Evolutionary conservation across 2,888 invertebrate species (phyloP), one percentile per base, ranked within the genome.

Genomic region (Trachelus iudaicus): DNA sequence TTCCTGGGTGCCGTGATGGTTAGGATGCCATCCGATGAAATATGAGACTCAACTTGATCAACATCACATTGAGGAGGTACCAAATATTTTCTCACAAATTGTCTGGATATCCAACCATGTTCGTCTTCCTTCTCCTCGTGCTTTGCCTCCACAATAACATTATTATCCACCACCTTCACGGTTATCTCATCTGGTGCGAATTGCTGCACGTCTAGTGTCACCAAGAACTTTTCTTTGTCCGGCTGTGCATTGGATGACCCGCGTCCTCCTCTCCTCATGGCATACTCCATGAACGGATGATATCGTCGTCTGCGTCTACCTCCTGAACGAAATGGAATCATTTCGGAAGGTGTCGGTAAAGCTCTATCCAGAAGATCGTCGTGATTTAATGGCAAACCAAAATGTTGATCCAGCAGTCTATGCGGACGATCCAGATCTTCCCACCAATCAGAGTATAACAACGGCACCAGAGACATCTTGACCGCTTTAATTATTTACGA

Each of bases 401-500:
- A 34, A 90, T 89, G 84, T 89, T 93, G 2, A 93, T 92, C 75
- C 92, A 92, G 81, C 94, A 96, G 93, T 75, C 96, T 93, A 82
- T 95, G 93, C 35, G 88, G 87, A 86, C 91, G 87, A 73, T 93
- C 95, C 90, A 94, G 94, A 87, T 96, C 96, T 89, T 96, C 95
- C 96, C 96, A 96, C 96, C 96, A 96, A 90, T 96, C 96, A 82
- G 96, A 95, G 92, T 95, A 96, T 92, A 95, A 93, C 91, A 96
- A 93, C 81, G 96, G 96, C 84, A 96, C 95, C 92, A 95, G 93
- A 89, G 96, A 96, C 96, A 96, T 96, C 93, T 94, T 69, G 9
- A 12, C 35, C 3, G 31, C 1, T 31, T 34, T 4, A 37, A 9
- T 35, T 73, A 35, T 34, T 30, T 13, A 11, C 23, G 13, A 71